A percentile compares a stretch with the other conserved stretches of the same genome.
Evolutionary conservation across 2,888 invertebrate genomes (phyloP).

Genomic region (Sarcophaga carnaria): DNA sequence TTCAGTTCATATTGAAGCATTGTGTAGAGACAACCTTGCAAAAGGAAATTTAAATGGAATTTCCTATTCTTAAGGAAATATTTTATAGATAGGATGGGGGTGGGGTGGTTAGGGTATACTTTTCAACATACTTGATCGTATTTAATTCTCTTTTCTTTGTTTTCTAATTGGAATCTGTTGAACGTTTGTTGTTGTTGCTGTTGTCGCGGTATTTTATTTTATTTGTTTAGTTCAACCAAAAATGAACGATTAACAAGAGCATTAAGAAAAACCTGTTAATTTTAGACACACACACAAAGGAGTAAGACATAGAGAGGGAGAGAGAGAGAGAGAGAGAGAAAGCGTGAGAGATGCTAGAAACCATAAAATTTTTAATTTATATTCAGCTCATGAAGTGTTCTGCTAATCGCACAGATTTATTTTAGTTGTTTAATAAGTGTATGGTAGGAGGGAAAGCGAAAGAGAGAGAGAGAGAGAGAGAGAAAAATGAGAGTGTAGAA

Average conservation of each 20-base stretch:
- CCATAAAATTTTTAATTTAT: not conserved
- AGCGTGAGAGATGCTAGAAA: not conserved
- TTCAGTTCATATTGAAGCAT: too few species aligned
- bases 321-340: not conserved
- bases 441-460: too few species aligned
- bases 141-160: not conserved
- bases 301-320: not conserved
- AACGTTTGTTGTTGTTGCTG: not conserved
- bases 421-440: not conserved
- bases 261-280: too few species aligned
- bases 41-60: too few species aligned
- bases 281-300: too few species aligned
- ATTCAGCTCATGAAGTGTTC: not conserved
- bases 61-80: too few species aligned
- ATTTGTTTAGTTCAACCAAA: not conserved
- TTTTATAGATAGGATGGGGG: too few species aligned
- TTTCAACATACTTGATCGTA: too few species aligned
- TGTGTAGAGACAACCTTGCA: too few species aligned
- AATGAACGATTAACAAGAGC: not conserved
- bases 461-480: too few species aligned
- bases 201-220: too few species aligned
- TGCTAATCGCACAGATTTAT: not conserved
- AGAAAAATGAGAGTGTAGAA: not conserved
- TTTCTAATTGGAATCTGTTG: not conserved
- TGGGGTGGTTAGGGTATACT: too few species aligned